Evolutionary conservation across 2,113 vertebrate genomes (phyloP).

Genomic region (Pagrus major): DNA sequence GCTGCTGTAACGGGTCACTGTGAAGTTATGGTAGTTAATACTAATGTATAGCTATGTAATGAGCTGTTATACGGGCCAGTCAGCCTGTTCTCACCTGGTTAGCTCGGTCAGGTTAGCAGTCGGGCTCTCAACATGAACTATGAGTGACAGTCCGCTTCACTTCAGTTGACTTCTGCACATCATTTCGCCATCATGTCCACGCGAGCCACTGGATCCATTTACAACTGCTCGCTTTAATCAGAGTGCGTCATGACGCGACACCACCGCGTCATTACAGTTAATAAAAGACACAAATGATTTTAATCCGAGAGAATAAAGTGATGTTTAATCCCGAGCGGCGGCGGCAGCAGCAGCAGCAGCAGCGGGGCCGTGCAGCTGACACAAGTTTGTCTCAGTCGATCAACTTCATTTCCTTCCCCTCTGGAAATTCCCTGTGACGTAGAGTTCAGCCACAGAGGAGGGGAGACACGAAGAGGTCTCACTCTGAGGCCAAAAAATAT

Average conservation of each 20-base stretch:
- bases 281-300: rapidly evolving
- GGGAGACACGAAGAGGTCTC: background rate
- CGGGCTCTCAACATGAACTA: constrained; percentile 46
- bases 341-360: background rate
- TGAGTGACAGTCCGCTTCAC: constrained; percentile 45
- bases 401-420: constrained; percentile 79
- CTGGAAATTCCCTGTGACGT: constrained; percentile 87
- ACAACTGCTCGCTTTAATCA: constrained; percentile 4
- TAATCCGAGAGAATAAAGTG: background rate
- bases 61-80: rapidly evolving
- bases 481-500: constrained; percentile 34
- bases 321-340: background rate
- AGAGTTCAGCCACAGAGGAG: background rate
- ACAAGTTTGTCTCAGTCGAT: constrained; percentile 8
- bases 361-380: constrained; percentile 39
- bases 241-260: constrained; percentile 34
- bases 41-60: rapidly evolving
- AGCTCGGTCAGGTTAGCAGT: constrained; percentile 10
- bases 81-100: constrained; percentile 41
- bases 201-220: constrained; percentile 49
- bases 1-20: constrained; percentile 16
- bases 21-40: too few species aligned
- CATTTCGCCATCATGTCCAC: constrained; percentile 55
- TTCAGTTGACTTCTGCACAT: constrained; percentile 33
- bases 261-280: constrained; percentile 11